Percentiles rank a stretch among this genome's conserved stretches.
Evolutionary conservation across 1,140 invertebrate species (phyloP).

Genomic region (Drosophila ironensis): DNA sequence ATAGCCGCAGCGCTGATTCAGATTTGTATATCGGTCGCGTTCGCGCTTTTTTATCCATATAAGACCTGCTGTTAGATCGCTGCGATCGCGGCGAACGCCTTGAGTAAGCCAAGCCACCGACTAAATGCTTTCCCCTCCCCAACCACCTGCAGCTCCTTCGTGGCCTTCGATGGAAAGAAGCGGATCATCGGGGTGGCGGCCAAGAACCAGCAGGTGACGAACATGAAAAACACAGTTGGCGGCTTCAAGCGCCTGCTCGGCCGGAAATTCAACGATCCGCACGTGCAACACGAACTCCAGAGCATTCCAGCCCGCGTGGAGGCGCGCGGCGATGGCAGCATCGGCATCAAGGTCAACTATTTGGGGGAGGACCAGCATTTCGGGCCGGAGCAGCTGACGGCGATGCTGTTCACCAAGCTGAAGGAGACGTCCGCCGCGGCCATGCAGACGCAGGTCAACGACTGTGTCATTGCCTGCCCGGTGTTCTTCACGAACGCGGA

Average conservation of each 20-base stretch:
- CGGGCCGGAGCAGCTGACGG: slow-evolving; percentile 96
- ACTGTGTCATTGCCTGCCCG: slow-evolving; percentile 98
- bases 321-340: slow-evolving; percentile 87
- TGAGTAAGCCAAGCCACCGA: neutral
- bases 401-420: slow-evolving; percentile 98
- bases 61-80: slow-evolving; percentile 12
- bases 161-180: slow-evolving; percentile 96
- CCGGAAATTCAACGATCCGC: slow-evolving; percentile 92
- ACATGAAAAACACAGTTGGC: slow-evolving; percentile 97
- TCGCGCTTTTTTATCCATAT: slow-evolving; percentile 50
- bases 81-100: neutral
- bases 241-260: slow-evolving; percentile 97
- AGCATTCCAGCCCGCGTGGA: slow-evolving; percentile 90
- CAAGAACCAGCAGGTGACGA: slow-evolving; percentile 98
- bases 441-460: slow-evolving; percentile 95
- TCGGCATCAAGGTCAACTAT: slow-evolving; percentile 94
- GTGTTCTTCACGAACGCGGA: slow-evolving; percentile 97
- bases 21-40: too few species aligned
- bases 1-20: too few species aligned
- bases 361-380: slow-evolving; percentile 93
- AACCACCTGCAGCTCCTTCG: slow-evolving; percentile 90
- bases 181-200: slow-evolving; percentile 97
- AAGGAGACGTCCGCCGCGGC: slow-evolving; percentile 94
- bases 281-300: slow-evolving; percentile 90
- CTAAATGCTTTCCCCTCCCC: neutral